phyloP scores from a whole-genome alignment of 2,113 vertebrate species.

The Gavialis gangeticus region DNA sequence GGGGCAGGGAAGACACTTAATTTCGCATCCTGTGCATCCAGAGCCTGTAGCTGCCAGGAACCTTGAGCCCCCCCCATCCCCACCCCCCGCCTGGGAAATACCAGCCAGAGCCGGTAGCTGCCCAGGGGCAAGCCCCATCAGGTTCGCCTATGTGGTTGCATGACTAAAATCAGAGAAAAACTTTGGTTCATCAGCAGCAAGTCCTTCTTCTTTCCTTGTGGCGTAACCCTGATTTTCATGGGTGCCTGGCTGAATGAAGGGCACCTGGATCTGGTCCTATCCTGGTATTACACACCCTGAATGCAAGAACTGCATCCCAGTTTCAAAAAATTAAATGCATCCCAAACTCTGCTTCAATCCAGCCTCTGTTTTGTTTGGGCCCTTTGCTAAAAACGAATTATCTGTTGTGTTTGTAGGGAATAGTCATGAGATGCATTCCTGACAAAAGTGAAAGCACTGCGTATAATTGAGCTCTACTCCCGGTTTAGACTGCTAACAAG shows the following conservation, averaged over 20 bases:
- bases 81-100: no score
- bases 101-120: no score
- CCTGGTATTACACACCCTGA: neutral
- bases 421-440: conserved; percentile 38
- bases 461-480: neutral
- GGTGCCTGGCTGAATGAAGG: fast-evolving
- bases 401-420: conserved; percentile 55
- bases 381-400: conserved; percentile 28
- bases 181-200: fast-evolving
- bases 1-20: no score
- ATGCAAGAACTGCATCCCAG: conserved; percentile 4
- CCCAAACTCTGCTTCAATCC: neutral
- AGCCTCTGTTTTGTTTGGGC: conserved; percentile 48
- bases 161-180: neutral
- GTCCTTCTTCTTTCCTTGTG: neutral
- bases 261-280: fast-evolving
- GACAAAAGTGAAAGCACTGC: neutral
- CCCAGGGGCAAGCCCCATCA: no score
- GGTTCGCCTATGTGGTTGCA: neutral
- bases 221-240: neutral
- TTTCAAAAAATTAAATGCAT: conserved; percentile 25
- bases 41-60: no score
- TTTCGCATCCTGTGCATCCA: no score
- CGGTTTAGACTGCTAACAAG: neutral
- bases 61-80: no score